Conservation (phyloP, 2,888 invertebrate species). For the Lithophane ornitopus region DNA sequence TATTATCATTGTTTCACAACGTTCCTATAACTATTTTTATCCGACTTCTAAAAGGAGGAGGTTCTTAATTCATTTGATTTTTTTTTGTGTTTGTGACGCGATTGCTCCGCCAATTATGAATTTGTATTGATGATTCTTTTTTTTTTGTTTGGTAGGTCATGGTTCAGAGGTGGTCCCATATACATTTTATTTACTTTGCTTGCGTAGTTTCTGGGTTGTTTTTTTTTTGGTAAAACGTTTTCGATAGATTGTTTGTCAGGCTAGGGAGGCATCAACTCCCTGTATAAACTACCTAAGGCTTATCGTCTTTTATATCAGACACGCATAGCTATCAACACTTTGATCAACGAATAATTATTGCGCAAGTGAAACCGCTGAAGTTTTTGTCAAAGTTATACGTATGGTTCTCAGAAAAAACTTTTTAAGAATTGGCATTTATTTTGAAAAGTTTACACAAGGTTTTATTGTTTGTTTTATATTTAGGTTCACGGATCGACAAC, state of each 20-base stretch:
- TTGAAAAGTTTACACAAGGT: constrained; percentile 1
- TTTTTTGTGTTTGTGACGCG: too few species aligned
- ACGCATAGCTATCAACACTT: constrained; percentile 13
- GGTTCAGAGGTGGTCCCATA: too few species aligned
- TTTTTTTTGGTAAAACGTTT: too few species aligned
- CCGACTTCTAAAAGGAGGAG: too few species aligned
- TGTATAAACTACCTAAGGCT: not conserved
- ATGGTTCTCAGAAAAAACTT: constrained; percentile 12
- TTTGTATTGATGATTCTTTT: too few species aligned
- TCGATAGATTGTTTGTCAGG: not conserved
- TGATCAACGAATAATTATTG: constrained; percentile 5
- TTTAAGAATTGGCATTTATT: not conserved
- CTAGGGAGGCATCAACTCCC: constrained; percentile 1
- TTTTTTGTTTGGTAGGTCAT: too few species aligned
- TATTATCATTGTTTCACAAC: too few species aligned
- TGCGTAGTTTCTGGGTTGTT: too few species aligned
- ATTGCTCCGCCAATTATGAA: too few species aligned
- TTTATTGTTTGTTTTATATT: not conserved
- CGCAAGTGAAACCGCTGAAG: constrained; percentile 24
- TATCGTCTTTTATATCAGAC: constrained; percentile 20
- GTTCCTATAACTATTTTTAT: too few species aligned
- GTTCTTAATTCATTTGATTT: too few species aligned
- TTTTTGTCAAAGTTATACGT: constrained; percentile 10
- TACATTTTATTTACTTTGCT: too few species aligned
- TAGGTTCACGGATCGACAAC: not conserved